Evolutionary conservation across 2,888 invertebrate genomes (phyloP).

Genomic region (Drosophila melanosoma): DNA sequence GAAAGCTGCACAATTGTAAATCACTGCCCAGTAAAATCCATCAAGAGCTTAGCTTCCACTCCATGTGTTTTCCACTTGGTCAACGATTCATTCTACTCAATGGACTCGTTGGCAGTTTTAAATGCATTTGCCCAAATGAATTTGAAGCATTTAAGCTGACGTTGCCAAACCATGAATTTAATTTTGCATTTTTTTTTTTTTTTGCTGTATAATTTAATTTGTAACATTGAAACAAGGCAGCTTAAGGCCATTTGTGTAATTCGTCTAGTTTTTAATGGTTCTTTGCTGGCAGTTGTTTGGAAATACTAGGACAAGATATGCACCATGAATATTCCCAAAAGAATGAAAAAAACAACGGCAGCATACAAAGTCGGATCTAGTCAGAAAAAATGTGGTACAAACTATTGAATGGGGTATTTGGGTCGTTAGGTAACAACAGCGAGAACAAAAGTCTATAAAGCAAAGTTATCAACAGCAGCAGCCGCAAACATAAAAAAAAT

Average conservation of each 20-base stretch:
- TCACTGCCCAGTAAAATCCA: conserved; percentile 63
- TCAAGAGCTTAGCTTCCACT: conserved; percentile 52
- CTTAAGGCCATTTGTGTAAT: conserved; percentile 43
- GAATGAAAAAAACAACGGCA: conserved; percentile 30
- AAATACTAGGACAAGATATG: conserved; percentile 56
- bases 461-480: conserved; percentile 67
- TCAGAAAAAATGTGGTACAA: conserved; percentile 41
- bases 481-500: conserved; percentile 22
- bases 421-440: conserved; percentile 72
- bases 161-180: background rate
- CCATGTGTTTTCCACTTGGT: conserved; percentile 13
- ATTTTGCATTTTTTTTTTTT: background rate
- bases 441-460: conserved; percentile 74
- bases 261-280: conserved; percentile 24
- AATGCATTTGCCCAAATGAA: conserved; percentile 33
- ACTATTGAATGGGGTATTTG: conserved; percentile 70
- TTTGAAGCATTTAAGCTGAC: background rate
- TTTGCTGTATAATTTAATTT: conserved; percentile 8
- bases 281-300: conserved; percentile 16
- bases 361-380: conserved; percentile 17
- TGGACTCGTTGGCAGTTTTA: conserved; percentile 43
- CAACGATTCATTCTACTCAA: conserved; percentile 4
- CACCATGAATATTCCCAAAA: conserved; percentile 12
- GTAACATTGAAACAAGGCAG: background rate
- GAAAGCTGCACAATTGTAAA: conserved; percentile 58